Evolutionary conservation across 2,797 vertebrate species (phyloP), one percentile per base, ranked within the genome.

Genomic region (Triplophysa bombifrons): DNA sequence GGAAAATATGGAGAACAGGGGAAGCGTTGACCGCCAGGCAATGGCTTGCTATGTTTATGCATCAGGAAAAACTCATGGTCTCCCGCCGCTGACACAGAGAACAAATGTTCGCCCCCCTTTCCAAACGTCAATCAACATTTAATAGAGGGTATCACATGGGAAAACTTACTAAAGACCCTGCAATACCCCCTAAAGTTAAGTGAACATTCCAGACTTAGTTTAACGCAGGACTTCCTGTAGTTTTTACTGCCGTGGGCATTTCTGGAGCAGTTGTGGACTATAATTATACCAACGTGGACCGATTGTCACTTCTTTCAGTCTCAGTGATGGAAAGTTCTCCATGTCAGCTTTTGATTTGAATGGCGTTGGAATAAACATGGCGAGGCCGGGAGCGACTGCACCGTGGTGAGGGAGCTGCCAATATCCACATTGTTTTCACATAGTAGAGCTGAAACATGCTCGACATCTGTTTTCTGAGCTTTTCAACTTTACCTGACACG

Each of bases 381-480:
- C 19, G 71, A 66, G 61, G 66, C 73, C 68, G 13, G 41, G 16
- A 70, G 55, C 74, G 51, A 63, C 34, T 63, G 61, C 46, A 56
- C 67, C 17, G 46, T 63, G 38, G 53, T 70, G 48, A 50, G 13
- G 51, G 16, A 53, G 25, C 51, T 48, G 16, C 65, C 69, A 78
- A 72, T 50, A 66, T 64, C 41, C 61, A 67, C 58, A 11, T 76
- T 44, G 50, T 68, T 41, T 14, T 75, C 61, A 79, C 30, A 79
- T 34, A 19, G n/a, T 55, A 63, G 65, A 65, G 38, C 30, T 66
- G 50, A 79, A 76, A 50, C 78, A 19, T 13, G 58, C 48, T 69
- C 72, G 66, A 78, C 70, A 80, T 82, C 76, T 74, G 82, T 78
- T 77, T 76, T 63, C 41, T 76, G 46, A 81, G 51, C n/a, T 30